Conservation (phyloP, 2,113 vertebrate species). For the Egretta garzetta region DNA sequence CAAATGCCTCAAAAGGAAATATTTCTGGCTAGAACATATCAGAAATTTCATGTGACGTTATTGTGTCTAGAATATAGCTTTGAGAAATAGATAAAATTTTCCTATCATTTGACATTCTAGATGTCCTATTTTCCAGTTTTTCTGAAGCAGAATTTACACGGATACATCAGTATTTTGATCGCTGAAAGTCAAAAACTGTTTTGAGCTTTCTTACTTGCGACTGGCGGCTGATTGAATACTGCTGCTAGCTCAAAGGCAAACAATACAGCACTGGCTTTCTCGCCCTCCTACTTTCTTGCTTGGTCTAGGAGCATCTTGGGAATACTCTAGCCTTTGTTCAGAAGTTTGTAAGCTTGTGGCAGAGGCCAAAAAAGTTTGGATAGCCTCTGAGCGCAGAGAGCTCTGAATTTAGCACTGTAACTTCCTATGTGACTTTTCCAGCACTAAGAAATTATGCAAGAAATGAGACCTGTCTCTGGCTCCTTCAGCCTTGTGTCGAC, state of each 20-base stretch:
- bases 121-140: neutral
- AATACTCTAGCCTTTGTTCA: neutral
- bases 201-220: neutral
- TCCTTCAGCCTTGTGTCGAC: neutral
- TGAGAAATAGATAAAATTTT: neutral
- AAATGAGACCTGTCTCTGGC: neutral
- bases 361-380: neutral
- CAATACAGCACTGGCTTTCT: neutral
- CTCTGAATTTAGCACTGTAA: neutral
- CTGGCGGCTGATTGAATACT: neutral
- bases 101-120: neutral
- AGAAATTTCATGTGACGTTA: neutral
- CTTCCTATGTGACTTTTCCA: neutral
- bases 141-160: neutral
- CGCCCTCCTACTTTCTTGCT: neutral
- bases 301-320: neutral
- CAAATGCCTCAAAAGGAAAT: neutral
- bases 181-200: neutral
- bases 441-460: neutral
- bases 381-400: neutral
- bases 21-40: neutral
- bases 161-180: neutral
- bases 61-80: neutral
- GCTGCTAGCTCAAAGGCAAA: neutral
- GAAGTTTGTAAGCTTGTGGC: neutral